phyloP scores from a whole-genome alignment of 1,140 invertebrate species.

The Andrena cerasifolii region DNA sequence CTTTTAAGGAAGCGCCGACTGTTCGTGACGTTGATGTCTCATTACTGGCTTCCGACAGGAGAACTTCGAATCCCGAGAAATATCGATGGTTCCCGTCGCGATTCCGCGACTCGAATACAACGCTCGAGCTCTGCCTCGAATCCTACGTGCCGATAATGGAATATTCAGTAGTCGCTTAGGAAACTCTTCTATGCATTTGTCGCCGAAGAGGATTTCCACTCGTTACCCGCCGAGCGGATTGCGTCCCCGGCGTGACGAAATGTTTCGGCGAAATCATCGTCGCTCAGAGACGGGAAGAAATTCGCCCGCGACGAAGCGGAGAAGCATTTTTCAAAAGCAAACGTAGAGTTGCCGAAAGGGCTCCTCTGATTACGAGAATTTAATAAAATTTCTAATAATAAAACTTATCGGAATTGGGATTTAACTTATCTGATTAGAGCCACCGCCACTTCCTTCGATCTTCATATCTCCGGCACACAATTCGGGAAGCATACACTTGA shows the following conservation, averaged over 20 bases:
- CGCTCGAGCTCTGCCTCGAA: not conserved
- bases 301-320: no score
- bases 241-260: not conserved
- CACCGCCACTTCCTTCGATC: no score
- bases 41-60: constrained; percentile 2
- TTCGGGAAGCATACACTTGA: no score
- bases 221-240: not conserved
- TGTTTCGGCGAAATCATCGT: not conserved
- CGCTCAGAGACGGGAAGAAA: no score
- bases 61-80: not conserved
- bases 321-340: no score
- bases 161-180: constrained; percentile 14
- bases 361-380: no score
- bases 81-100: constrained; percentile 17
- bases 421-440: no score
- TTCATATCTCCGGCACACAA: not conserved
- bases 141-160: constrained; percentile 12
- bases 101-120: not conserved
- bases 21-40: constrained; percentile 40
- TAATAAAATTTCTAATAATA: no score
- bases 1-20: constrained; percentile 9
- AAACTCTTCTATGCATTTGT: constrained; percentile 17
- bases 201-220: not conserved
- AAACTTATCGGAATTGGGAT: no score
- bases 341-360: no score